Evolutionary conservation across 2,888 invertebrate species (phyloP).

Genomic region (Noctua janthina): DNA sequence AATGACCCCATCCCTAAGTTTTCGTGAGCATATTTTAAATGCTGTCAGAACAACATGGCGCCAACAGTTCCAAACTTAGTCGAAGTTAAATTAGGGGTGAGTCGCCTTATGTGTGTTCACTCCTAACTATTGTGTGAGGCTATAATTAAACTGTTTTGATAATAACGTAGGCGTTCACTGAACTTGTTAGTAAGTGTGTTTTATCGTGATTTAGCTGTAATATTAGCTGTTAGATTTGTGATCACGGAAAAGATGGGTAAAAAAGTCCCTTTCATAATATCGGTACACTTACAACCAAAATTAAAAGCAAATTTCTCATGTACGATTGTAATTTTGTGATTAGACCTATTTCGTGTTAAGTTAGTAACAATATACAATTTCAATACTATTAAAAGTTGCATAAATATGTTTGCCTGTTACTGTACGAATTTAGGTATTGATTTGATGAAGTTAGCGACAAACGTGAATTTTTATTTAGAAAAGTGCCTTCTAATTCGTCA

Average conservation of each 20-base stretch:
- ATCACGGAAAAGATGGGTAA: neutral
- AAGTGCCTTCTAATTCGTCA: neutral
- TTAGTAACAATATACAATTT: neutral
- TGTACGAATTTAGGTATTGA: neutral
- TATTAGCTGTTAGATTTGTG: slow-evolving; percentile 26
- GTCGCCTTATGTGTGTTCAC: slow-evolving; percentile 76
- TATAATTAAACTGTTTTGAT: slow-evolving; percentile 70
- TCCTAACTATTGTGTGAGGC: slow-evolving; percentile 74
- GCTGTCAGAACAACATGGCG: slow-evolving; percentile 88
- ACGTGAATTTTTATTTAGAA: neutral
- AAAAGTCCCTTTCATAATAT: neutral
- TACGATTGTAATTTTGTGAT: neutral
- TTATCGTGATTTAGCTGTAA: slow-evolving; percentile 50
- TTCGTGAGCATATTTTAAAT: slow-evolving; percentile 86
- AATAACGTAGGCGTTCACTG: slow-evolving; percentile 63
- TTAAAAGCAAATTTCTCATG: neutral
- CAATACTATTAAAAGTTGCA: neutral
- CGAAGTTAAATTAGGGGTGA: slow-evolving; percentile 85
- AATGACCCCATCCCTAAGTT: slow-evolving; percentile 68
- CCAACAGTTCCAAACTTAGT: slow-evolving; percentile 82
- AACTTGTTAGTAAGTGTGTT: slow-evolving; percentile 53
- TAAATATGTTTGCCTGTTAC: neutral
- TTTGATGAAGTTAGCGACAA: neutral
- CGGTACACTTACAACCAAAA: neutral
- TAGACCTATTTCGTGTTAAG: neutral